phyloP scores from a whole-genome alignment of 2,797 vertebrate genomes.

The Gobio occitaniae region DNA sequence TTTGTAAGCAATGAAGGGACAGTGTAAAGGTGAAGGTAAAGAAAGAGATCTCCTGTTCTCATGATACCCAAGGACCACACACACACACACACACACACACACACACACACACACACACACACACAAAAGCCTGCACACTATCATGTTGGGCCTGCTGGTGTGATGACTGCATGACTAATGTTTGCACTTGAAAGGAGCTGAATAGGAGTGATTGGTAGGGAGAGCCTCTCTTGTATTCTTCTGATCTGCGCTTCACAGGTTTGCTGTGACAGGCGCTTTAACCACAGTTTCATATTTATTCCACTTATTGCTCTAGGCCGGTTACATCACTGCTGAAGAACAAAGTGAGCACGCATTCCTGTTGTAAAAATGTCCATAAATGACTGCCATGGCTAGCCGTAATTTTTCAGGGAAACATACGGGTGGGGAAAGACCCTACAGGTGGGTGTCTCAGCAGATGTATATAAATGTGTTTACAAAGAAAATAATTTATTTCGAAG shows the following conservation, averaged over 20 bases:
- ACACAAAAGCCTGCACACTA: constrained; percentile 46
- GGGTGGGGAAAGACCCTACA: constrained; percentile 20
- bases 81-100: constrained; percentile 44
- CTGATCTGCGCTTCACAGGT: constrained; percentile 45
- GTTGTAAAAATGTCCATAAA: constrained; percentile 35
- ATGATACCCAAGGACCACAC: constrained; percentile 56
- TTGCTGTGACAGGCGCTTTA: constrained; percentile 46
- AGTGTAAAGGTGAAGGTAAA: constrained; percentile 44
- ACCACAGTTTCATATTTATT: constrained; percentile 40
- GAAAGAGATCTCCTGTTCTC: constrained; percentile 36
- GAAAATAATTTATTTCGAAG: background rate
- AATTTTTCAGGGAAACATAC: constrained; percentile 32
- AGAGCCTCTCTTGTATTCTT: constrained; percentile 22
- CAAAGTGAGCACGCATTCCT: constrained; percentile 54
- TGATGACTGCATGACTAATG: constrained; percentile 60
- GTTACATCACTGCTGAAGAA: constrained; percentile 50
- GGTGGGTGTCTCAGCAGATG: background rate
- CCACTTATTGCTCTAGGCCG: constrained; percentile 42
- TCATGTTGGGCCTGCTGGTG: constrained; percentile 44
- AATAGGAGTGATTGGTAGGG: constrained; percentile 46
- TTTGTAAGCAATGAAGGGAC: constrained; percentile 24
- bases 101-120: constrained; percentile 55
- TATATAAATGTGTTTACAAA: background rate
- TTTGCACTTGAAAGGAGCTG: constrained; percentile 51
- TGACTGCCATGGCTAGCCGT: constrained; percentile 42